Percentiles rank a stretch among this genome's conserved stretches.
Evolutionary conservation across 1,140 invertebrate species (phyloP).

Genomic region (Drosophila funebris): DNA sequence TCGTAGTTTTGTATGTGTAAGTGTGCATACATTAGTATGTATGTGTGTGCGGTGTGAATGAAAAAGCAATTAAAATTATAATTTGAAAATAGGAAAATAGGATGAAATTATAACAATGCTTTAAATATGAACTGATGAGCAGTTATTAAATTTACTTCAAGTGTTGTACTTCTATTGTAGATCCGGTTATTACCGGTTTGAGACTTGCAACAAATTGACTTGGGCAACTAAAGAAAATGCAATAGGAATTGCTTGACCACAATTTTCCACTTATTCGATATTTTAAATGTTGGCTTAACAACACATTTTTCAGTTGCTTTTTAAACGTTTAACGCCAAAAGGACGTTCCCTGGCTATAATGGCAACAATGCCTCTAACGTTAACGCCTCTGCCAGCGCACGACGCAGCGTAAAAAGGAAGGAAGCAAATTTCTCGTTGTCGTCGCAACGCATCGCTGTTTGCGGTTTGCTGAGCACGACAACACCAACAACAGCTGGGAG

Average conservation of each 20-base stretch:
- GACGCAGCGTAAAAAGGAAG: constrained; percentile 26
- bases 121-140: background rate
- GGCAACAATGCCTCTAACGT: background rate
- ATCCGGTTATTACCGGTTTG: background rate
- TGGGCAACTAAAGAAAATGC: background rate
- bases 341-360: constrained; percentile 2
- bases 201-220: background rate
- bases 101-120: background rate
- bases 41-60: constrained; percentile 5
- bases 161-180: background rate
- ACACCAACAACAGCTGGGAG: constrained; percentile 45
- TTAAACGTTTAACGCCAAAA: constrained; percentile 17
- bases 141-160: background rate
- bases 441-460: constrained; percentile 22
- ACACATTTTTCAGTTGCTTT: background rate
- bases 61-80: constrained; percentile 29
- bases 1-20: constrained; percentile 26
- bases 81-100: constrained; percentile 11
- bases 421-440: constrained; percentile 31
- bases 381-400: background rate
- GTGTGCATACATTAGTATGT: background rate
- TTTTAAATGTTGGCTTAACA: background rate
- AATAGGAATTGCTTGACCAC: background rate
- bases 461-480: constrained; percentile 32
- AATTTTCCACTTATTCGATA: background rate